A percentile compares a stretch with the other conserved stretches of the same genome.
Evolutionary conservation across 2,888 invertebrate species (phyloP).

Genomic region (Lepetodrilus schrolli): DNA sequence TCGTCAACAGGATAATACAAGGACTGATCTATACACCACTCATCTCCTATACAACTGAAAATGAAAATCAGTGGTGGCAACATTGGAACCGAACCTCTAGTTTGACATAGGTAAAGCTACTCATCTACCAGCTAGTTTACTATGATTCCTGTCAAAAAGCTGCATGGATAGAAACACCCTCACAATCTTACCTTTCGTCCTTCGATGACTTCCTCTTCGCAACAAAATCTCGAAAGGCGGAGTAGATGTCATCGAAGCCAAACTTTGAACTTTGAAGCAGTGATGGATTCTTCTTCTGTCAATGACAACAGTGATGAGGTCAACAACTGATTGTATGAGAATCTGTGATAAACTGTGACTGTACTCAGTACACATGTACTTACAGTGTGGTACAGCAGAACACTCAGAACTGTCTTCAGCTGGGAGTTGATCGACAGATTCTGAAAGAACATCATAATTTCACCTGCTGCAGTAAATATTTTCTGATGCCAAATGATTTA

Average conservation of each 20-base stretch:
- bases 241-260: conserved; percentile 60
- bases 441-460: not conserved
- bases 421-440: conserved; percentile 21
- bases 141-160: not conserved
- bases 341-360: too few relatives aligned
- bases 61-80: too few relatives aligned
- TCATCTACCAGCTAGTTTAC: too few relatives aligned
- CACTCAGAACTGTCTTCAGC: not conserved
- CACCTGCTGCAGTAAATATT: too few relatives aligned
- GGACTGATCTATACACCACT: too few relatives aligned
- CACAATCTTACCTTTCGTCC: conserved; percentile 27
- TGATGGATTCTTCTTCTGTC: conserved; percentile 44
- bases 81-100: too few relatives aligned
- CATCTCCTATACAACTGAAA: too few relatives aligned
- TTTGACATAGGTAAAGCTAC: too few relatives aligned
- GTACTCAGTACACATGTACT: not conserved
- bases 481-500: too few relatives aligned
- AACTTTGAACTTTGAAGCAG: conserved; percentile 58
- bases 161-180: not conserved
- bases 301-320: too few relatives aligned
- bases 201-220: not conserved
- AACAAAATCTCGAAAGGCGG: conserved; percentile 49
- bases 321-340: too few relatives aligned
- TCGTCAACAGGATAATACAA: too few relatives aligned
- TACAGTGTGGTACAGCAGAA: conserved; percentile 14